Base-by-base conservation (phyloP, 2,113 vertebrate species). In the Megaceryle maxima region DNA sequence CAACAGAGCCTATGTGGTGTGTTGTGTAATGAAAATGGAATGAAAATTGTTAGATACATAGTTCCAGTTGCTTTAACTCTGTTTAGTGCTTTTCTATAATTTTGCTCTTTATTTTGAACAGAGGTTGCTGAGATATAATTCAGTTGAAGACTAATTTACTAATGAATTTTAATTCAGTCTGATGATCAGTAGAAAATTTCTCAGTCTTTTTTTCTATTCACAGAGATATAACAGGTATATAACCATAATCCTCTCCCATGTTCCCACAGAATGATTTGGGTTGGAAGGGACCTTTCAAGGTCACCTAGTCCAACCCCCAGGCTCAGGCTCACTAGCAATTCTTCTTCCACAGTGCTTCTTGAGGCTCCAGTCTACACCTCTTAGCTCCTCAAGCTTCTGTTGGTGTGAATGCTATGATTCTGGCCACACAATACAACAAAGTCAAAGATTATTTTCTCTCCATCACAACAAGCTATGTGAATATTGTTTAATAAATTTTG, bases 91-190 rank as follows among this genome's bases (percentile, higher is more conserved):
- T 93, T 87, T 50, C 69, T 82, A 5, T 48, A 53, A 50, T 75
- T 57, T 57, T 77, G 37, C 31, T 87, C 33, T 78, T 59, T 69
- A 41, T 85, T 77, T 74, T 87, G 76, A 41, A 83, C 33, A 50
- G 64, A 59, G n/a, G 31, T 59, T 89, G 51, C 43, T 46, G 41
- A 88, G 67, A n/a, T 37, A 29, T 7, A 69, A 73, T 67, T 76
- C 53, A n/a, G 17, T 31, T 46, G 57, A 91, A 94, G 44, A 43
- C 35, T 93, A 84, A 77, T 76, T 89, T 95, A 60, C 83, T 91
- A 91, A 83, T 92, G 70, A 83, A 84, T 64, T 94, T 94, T 66
- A 92, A 93, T 88, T 92, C 41, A 57, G 50, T 44, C 46, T 28
- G 46, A 69, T 80, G 83, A 79, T 81, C 75, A 77, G 50, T 70